phyloP scores from a whole-genome alignment of 2,113 vertebrate genomes.

The Pycnonotus jocosus region DNA sequence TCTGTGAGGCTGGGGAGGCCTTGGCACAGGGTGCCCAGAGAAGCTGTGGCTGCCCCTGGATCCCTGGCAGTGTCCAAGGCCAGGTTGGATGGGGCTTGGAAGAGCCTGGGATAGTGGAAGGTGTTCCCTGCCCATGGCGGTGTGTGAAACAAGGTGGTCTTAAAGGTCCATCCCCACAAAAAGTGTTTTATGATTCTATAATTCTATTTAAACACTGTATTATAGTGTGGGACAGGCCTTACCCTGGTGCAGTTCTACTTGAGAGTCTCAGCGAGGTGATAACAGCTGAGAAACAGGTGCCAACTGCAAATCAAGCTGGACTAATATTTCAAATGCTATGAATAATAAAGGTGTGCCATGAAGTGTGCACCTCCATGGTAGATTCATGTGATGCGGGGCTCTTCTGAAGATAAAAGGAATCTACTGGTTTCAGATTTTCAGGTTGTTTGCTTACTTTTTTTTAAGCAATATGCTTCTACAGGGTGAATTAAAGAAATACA shows the following conservation, averaged over 20 bases:
- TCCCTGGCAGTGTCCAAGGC: background rate
- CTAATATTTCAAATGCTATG: background rate
- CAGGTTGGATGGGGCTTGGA: background rate
- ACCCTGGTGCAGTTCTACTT: background rate
- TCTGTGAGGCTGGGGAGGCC: rapidly evolving
- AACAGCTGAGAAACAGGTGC: background rate
- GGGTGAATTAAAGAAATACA: background rate
- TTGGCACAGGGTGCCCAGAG: background rate
- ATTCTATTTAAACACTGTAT: background rate
- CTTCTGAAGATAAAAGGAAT: background rate
- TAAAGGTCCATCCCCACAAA: rapidly evolving
- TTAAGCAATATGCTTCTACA: background rate
- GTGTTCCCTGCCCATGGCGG: background rate
- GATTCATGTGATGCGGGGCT: rapidly evolving
- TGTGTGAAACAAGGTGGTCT: no score
- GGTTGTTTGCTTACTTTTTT: background rate
- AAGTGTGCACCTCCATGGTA: background rate
- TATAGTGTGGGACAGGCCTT: background rate
- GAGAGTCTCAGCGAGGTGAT: background rate
- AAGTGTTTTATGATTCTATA: background rate
- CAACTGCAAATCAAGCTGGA: background rate
- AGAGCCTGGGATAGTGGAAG: rapidly evolving
- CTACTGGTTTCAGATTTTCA: background rate
- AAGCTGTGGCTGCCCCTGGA: background rate
- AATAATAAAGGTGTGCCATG: background rate